phyloP scores from a whole-genome alignment of 2,888 invertebrate species.

The Ophraella communa region DNA sequence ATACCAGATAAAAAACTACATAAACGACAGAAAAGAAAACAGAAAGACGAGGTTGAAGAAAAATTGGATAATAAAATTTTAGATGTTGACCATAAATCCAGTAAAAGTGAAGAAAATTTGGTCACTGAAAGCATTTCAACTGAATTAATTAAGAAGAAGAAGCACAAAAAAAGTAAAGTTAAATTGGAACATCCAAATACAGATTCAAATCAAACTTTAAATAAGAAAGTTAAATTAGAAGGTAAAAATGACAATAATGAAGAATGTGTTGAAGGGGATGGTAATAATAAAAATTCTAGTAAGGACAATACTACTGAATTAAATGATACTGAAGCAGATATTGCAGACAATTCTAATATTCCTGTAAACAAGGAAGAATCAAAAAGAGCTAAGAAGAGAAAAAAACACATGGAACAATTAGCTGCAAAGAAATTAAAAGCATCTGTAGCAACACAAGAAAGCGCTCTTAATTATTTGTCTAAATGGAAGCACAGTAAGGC shows the following conservation, averaged over 20 bases:
- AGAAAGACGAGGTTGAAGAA: background rate
- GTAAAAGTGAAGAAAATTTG: background rate
- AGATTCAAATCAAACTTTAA: background rate
- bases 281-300: background rate
- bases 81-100: background rate
- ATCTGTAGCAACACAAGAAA: constrained; percentile 65
- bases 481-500: constrained; percentile 74
- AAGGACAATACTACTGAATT: background rate
- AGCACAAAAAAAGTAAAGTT: background rate
- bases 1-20: background rate
- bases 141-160: background rate
- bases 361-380: constrained; percentile 59
- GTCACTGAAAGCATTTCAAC: too few relatives aligned
- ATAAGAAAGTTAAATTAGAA: background rate
- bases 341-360: constrained; percentile 6
- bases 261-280: background rate
- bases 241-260: constrained; percentile 1
- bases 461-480: constrained; percentile 71
- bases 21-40: constrained; percentile 2
- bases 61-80: background rate
- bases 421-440: constrained; percentile 64
- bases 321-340: background rate
- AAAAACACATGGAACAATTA: constrained; percentile 66
- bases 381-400: constrained; percentile 70
- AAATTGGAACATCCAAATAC: background rate